Evolutionary conservation across 2,888 invertebrate genomes (phyloP).

Genomic region (Athalia cordata): DNA sequence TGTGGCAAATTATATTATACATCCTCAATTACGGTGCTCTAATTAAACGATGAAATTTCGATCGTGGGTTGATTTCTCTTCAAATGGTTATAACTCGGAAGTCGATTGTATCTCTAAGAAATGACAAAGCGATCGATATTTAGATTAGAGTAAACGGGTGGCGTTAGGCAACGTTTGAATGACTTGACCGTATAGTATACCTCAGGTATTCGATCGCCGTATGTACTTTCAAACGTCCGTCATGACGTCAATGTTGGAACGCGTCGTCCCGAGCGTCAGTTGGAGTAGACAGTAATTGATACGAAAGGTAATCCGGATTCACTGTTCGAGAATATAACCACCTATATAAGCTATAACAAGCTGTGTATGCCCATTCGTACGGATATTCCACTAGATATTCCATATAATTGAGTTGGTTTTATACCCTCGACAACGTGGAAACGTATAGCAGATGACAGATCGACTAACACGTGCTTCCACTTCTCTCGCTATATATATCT

Average conservation of each 20-base stretch:
- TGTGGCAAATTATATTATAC: too few relatives aligned
- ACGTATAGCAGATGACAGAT: constrained; percentile 23
- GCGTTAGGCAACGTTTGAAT: constrained; percentile 29
- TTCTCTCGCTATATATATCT: too few relatives aligned
- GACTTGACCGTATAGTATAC: background rate
- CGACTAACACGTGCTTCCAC: constrained; percentile 23
- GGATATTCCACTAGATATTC: background rate
- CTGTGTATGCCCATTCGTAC: too few relatives aligned
- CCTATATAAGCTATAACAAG: background rate
- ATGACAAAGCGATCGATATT: constrained; percentile 17
- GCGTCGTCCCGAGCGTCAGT: background rate
- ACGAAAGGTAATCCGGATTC: constrained; percentile 36
- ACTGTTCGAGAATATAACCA: constrained; percentile 25
- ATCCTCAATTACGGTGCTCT: too few relatives aligned
- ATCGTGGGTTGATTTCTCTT: background rate
- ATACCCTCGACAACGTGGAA: background rate
- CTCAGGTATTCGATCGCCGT: background rate
- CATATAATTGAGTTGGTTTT: constrained; percentile 22
- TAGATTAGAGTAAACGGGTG: constrained; percentile 13
- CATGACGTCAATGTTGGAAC: constrained; percentile 7
- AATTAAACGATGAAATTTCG: background rate
- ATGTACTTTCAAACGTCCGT: constrained; percentile 19
- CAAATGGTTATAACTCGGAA: background rate
- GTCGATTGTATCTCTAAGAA: background rate
- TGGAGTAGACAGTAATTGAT: constrained; percentile 30